Base-by-base conservation (phyloP, 2,113 vertebrate genomes). In the Hucho hucho region DNA sequence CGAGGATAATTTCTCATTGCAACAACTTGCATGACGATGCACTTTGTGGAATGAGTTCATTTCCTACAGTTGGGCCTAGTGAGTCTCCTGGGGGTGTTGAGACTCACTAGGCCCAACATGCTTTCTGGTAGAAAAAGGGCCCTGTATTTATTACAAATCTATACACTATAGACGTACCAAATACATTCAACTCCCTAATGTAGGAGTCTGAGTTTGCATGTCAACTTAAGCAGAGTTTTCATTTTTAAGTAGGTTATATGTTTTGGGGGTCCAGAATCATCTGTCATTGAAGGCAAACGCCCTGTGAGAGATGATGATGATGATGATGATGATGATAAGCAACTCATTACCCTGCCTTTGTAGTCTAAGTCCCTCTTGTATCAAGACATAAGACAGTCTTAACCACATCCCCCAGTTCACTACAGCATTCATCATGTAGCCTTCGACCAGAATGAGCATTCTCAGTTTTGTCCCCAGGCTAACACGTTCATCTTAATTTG, bases 21-120 rank as follows among this genome's bases (percentile, higher is more conserved):
- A 78, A 84, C 73, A 79, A 89, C 84, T 87, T 88, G 90, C 75
- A 82, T 90, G 89, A 91, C 75, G n/a, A 84, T 87, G 88, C 86
- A 86, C 78, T 90, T 81, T 87, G 67, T 78, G 70, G 74, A 90
- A 88, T 81, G 77, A 87, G 78, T 84, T 86, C 20, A 84, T 77
- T 79, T 75, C 9, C 72, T 18, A 64, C 79, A 64, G 79, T 84
- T 72, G 85, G 75, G 83, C 79, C 49, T 11, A 26, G 67, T 76
- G 13, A 26, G 67, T 76, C 80, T 84, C 81, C 73, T 49, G 32
- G 74, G 81, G 76, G 67, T 80, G 67, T 80, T 18, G 70, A 86
- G 85, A 88, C 84, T 76, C 70, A 81, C 73, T 72, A 32, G 69
- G 18, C 26, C 26, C 59, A 13, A 16, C 47, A 3, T 14, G 47